These are phyloP conservation scores for Chiroxiphia lanceolata DNA, from an alignment of 2,797 vertebrate species.

Conservation along the genomic window DNA sequence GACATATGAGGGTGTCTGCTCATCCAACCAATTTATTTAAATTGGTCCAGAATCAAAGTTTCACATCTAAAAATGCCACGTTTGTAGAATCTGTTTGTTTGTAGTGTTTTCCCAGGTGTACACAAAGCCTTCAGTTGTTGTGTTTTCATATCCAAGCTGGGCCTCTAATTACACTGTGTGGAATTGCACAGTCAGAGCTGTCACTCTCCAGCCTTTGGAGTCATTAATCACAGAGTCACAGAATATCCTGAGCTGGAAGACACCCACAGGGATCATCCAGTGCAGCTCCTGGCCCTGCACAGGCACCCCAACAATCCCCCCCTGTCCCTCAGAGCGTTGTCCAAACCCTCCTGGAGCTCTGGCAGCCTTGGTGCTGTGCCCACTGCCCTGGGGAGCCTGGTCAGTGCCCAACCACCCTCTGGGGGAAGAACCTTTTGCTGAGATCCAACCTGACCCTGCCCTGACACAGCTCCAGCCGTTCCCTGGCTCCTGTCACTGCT, in stretches of 20 bases:
- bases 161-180: background rate
- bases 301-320: background rate
- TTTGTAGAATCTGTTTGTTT: background rate
- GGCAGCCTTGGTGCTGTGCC: background rate
- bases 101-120: background rate
- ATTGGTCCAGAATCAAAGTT: background rate
- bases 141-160: background rate
- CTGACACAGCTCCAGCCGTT: fast-evolving
- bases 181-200: background rate
- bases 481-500: fast-evolving
- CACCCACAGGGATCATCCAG: fast-evolving
- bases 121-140: background rate
- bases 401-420: background rate
- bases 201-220: background rate
- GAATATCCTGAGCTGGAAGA: fast-evolving
- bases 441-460: fast-evolving
- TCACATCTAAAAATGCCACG: background rate
- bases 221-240: background rate
- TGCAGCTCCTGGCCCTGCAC: fast-evolving
- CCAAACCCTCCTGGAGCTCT: background rate
- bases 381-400: background rate
- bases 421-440: background rate
- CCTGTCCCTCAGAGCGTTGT: background rate
- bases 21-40: background rate
- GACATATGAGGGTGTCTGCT: background rate